Base-by-base conservation (phyloP, 2,888 invertebrate genomes). In the Drosophila longiperda region DNA sequence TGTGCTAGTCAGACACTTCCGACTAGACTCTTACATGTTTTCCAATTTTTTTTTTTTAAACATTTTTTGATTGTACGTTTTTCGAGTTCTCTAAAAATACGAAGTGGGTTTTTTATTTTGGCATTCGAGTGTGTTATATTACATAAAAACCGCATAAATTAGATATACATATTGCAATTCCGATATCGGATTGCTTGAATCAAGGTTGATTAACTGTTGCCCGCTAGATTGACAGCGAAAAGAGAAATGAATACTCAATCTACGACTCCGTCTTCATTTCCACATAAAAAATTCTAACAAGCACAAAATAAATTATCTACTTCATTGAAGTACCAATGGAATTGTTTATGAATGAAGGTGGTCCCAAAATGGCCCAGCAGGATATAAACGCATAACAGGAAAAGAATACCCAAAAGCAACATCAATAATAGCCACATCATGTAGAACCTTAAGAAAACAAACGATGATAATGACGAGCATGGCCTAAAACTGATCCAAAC, bases 91-190 rank as follows among this genome's bases (percentile, higher is more conserved):
- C 60, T 72, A 73, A 72, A 80, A 61, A 81, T 48, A 75, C 78
- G 79, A 88, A 85, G 85, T 87, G 90, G 90, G 80, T 72, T 84
- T 85, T 79, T 72, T 75, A 70, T 71, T 75, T 78, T 83, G 75
- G 63, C 69, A 68, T 75, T 70, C 68, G 75, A 89, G 84, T 89
- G 84, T 89, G 78, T 87, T 87, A 78, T 85, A 87, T 79, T 59
- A 75, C 73, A 89, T 82, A 73, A 84, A 89, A 82, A 78, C 74
- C 83, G 90, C 86, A 90, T 86, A 90, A 86, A 86, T 86, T 90
- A 90, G 77, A 87, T 86, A 87, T 62, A 81, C 69, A 73, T 79
- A 90, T 90, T 86, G 90, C 85, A 86, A 78, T 90, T 82, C 50
- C 74, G 77, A 80, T 86, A 86, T 86, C 85, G 78, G 83, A 70